A percentile compares a stretch with the other conserved stretches of the same genome.
phyloP scores from a whole-genome alignment of 2,888 invertebrate species.

The Aphodius sticticus region DNA sequence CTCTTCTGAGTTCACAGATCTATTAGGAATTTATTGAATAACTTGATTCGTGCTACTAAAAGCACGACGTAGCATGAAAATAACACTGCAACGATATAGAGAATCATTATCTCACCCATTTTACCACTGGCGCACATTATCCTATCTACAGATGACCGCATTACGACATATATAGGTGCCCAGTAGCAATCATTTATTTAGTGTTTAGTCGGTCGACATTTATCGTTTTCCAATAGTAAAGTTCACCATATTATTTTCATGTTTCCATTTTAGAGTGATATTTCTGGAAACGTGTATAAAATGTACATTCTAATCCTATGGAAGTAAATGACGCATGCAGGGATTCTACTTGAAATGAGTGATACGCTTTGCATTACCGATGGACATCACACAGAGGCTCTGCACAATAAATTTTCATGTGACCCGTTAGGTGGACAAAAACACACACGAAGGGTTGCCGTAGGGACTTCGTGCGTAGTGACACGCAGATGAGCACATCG shows the following conservation, averaged over 20 bases:
- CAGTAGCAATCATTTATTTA: background rate
- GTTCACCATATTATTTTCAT: background rate
- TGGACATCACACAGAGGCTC: background rate
- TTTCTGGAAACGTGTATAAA: background rate
- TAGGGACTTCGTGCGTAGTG: background rate
- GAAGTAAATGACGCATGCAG: background rate
- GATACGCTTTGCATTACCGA: background rate
- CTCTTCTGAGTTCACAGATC: too few relatives aligned
- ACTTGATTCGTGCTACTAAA: too few relatives aligned
- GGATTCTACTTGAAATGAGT: background rate
- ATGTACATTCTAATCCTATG: background rate
- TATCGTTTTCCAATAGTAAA: background rate
- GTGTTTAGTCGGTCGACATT: background rate
- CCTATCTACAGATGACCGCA: slow-evolving; percentile 4
- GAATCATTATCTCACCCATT: background rate
- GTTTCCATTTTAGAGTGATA: background rate
- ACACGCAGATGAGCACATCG: background rate
- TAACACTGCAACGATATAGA: background rate
- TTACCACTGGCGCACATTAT: background rate
- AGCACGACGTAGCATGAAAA: too few relatives aligned
- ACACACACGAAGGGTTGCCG: background rate
- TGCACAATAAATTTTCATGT: background rate
- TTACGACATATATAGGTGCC: background rate
- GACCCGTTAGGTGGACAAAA: background rate
- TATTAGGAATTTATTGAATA: too few relatives aligned